These are phyloP conservation scores for Microctenopoma steveboyesi DNA, from an alignment of 2,797 vertebrate species.

Conservation along the genomic window DNA sequence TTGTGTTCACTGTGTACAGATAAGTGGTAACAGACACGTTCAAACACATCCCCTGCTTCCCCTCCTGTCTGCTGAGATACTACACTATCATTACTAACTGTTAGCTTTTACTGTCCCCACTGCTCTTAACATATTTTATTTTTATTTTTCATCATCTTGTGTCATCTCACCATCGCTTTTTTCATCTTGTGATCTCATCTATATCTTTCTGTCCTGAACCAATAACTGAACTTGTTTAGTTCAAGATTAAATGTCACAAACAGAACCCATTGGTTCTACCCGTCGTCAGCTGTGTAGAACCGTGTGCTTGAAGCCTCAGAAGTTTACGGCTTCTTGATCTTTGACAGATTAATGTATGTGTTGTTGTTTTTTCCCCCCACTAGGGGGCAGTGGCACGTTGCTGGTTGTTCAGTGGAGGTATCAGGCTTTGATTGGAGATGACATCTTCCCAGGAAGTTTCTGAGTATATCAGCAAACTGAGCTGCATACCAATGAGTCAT, in stretches of 20 bases:
- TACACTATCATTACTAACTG: neutral
- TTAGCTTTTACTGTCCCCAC: neutral
- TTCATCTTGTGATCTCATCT: neutral
- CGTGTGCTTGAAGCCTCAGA: no score
- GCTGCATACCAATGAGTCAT: slow-evolving; percentile 69
- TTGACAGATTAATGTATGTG: neutral
- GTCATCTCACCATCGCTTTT: slow-evolving; percentile 4
- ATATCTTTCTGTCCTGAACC: neutral
- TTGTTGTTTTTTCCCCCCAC: slow-evolving; percentile 53
- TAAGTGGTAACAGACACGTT: neutral
- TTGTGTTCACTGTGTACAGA: neutral
- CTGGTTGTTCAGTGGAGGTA: slow-evolving; percentile 14
- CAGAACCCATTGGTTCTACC: neutral
- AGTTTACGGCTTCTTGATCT: neutral
- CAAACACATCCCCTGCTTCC: neutral
- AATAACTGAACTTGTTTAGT: neutral
- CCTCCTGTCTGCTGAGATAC: neutral
- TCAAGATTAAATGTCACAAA: neutral
- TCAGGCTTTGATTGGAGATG: slow-evolving; percentile 28
- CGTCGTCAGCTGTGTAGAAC: neutral
- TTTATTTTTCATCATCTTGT: neutral
- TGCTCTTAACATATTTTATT: neutral
- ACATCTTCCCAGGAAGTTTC: slow-evolving; percentile 54
- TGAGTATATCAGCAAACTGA: slow-evolving; percentile 42
- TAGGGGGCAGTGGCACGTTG: slow-evolving; percentile 75